A percentile compares a stretch with the other conserved stretches of the same genome.
phyloP scores from a whole-genome alignment of 2,113 vertebrate species.

The Corynorhinus townsendii region DNA sequence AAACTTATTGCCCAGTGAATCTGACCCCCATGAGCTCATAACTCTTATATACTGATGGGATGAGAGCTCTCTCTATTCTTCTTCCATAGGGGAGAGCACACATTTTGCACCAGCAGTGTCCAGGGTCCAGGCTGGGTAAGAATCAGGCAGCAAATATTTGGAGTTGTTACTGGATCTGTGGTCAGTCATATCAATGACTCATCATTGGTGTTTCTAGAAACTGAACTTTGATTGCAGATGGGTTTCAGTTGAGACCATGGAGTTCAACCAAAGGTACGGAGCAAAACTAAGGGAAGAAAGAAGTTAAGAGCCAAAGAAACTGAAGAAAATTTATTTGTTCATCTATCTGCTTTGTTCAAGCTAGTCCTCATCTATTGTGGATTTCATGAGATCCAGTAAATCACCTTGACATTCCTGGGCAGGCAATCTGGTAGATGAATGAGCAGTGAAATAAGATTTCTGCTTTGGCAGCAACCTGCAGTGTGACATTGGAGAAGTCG shows the following conservation, averaged over 20 bases:
- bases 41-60: background rate
- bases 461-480: background rate
- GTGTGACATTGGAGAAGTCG: background rate
- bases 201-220: background rate
- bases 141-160: background rate
- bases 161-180: background rate
- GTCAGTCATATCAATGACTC: background rate
- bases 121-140: background rate
- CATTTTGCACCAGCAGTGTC: background rate
- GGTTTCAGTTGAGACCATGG: background rate
- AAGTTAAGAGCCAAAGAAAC: background rate
- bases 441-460: background rate
- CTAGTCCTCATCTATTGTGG: background rate
- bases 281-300: background rate
- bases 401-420: background rate
- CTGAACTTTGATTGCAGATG: background rate
- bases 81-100: background rate
- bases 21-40: background rate
- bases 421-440: background rate
- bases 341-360: background rate
- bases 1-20: background rate
- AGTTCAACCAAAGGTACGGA: background rate
- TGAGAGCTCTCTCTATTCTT: slow-evolving; percentile 10
- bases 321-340: background rate
- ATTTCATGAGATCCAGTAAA: background rate